phyloP scores from a whole-genome alignment of 2,888 invertebrate genomes.

The Ochlodes sylvanus region DNA sequence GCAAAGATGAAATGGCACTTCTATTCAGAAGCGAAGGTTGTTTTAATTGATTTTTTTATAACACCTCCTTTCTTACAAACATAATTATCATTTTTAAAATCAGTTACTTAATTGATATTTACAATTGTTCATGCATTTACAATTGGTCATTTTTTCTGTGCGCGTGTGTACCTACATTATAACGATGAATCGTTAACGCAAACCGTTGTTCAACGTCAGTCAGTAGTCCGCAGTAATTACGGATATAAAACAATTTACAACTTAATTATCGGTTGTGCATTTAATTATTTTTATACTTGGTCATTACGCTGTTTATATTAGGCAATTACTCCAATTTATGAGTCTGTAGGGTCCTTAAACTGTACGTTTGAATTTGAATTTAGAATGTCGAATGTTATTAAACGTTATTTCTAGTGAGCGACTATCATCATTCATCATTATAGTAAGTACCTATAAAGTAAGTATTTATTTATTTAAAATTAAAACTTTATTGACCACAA shows the following conservation, averaged over 20 bases:
- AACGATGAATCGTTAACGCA: slow-evolving; percentile 7
- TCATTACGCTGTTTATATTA: slow-evolving; percentile 39
- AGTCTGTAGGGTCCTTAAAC: slow-evolving; percentile 18
- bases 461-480: too few relatives aligned
- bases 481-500: too few relatives aligned
- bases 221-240: slow-evolving; percentile 26
- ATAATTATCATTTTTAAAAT: too few relatives aligned
- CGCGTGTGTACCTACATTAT: neutral
- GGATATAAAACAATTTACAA: slow-evolving; percentile 40
- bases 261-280: slow-evolving; percentile 37
- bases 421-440: too few relatives aligned
- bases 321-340: slow-evolving; percentile 40
- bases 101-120: too few relatives aligned
- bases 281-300: slow-evolving; percentile 40
- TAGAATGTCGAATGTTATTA: neutral
- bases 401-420: too few relatives aligned
- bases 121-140: too few relatives aligned
- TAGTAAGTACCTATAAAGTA: too few relatives aligned
- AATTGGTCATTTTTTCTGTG: neutral
- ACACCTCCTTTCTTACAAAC: too few relatives aligned
- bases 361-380: slow-evolving; percentile 10
- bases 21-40: too few relatives aligned
- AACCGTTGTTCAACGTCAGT: slow-evolving; percentile 22
- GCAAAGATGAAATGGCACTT: too few relatives aligned
- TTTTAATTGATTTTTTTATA: too few relatives aligned